These are phyloP conservation scores for Pachycephala philippinensis DNA, from an alignment of 2,113 vertebrate species.

Conservation along the genomic window DNA sequence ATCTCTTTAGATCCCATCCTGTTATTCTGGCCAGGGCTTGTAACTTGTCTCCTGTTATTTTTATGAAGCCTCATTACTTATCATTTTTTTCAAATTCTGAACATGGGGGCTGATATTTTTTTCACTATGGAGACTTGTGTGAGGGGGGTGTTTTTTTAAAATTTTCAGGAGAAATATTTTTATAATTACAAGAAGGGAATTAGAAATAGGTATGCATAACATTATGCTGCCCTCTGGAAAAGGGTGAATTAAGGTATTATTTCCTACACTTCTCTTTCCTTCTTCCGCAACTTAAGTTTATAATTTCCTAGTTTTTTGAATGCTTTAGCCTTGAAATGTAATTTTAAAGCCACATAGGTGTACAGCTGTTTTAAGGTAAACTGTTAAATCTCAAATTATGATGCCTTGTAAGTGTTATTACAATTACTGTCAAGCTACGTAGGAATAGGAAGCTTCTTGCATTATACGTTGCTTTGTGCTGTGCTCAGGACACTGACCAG, in stretches of 20 bases:
- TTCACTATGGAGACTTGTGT: neutral
- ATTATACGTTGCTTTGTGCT: neutral
- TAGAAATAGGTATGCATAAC: neutral
- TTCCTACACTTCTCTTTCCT: neutral
- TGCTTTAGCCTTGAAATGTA: neutral
- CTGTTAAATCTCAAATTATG: neutral
- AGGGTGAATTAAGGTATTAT: neutral
- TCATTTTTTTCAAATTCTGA: neutral
- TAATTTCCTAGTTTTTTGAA: neutral
- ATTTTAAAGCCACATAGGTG: neutral
- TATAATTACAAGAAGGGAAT: neutral
- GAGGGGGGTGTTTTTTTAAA: neutral
- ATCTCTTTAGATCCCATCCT: neutral
- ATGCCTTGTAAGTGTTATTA: neutral
- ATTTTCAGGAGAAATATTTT: neutral
- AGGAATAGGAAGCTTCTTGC: neutral
- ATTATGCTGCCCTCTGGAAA: neutral
- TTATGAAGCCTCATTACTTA: neutral
- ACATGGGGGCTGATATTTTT: neutral
- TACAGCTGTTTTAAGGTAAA: neutral
- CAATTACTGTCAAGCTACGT: neutral
- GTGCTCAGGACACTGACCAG: neutral
- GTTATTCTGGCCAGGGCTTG: neutral
- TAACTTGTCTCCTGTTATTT: neutral
- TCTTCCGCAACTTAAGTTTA: neutral